Evolutionary conservation across 2,113 vertebrate species (phyloP).

Genomic region (Heteronetta atricapilla): DNA sequence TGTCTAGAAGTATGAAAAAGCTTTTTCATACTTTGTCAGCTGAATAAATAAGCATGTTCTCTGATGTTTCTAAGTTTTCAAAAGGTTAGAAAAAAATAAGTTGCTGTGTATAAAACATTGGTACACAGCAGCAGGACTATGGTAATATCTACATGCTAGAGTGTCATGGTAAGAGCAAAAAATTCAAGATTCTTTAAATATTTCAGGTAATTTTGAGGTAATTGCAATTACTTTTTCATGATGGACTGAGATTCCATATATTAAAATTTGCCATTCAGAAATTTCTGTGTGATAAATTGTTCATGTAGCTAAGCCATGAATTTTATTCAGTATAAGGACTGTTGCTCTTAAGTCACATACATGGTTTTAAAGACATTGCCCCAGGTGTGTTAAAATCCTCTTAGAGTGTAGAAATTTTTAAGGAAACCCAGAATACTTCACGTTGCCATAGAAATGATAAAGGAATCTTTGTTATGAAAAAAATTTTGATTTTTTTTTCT

Average conservation of each 20-base stretch:
- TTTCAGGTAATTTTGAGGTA: background rate
- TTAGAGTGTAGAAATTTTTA: background rate
- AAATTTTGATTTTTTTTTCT: background rate
- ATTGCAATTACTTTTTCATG: background rate
- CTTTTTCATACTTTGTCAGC: background rate
- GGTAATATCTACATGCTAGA: background rate
- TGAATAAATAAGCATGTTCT: background rate
- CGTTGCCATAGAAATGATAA: background rate
- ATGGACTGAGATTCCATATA: background rate
- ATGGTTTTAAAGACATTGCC: background rate
- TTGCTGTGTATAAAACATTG: background rate
- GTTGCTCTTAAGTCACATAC: background rate
- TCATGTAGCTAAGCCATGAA: background rate
- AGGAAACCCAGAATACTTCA: background rate
- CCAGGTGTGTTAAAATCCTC: background rate
- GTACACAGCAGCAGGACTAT: background rate
- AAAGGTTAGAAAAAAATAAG: background rate
- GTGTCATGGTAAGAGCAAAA: background rate
- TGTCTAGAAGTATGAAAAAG: background rate
- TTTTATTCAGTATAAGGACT: background rate
- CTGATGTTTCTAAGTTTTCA: background rate
- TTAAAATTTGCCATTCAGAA: background rate
- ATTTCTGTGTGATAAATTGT: background rate
- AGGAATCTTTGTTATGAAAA: background rate
- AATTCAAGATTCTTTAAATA: background rate